A percentile compares a stretch with the other conserved stretches of the same genome.
Conservation (phyloP, 2,113 vertebrate genomes). For the Ptilorrhoa leucosticta region DNA sequence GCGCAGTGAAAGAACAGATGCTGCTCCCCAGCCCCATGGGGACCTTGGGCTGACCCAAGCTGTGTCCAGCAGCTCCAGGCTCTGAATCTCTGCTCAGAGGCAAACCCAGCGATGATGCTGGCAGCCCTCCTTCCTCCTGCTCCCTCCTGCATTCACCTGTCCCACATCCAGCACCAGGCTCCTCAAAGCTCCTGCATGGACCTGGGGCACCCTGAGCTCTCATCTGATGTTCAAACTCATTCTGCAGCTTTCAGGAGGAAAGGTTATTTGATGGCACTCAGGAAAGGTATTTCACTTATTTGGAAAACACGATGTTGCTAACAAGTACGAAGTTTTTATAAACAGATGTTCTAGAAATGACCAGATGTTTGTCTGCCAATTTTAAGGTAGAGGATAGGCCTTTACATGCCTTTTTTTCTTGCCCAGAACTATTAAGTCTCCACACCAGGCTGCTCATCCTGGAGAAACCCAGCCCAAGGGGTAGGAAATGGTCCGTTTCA, state of each 20-base stretch:
- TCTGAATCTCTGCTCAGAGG: not conserved
- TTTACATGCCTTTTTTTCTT: not conserved
- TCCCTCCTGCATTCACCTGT: not conserved
- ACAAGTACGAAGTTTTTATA: not conserved
- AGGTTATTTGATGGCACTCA: not conserved
- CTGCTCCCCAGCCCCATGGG: not conserved
- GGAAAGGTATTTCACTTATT: not conserved
- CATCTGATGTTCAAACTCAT: not conserved
- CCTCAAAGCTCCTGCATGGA: accelerated
- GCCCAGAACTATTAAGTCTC: not conserved
- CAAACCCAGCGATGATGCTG: accelerated
- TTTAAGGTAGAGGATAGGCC: not conserved
- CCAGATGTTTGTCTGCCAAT: not conserved
- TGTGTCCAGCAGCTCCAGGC: not conserved
- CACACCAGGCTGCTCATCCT: not conserved
- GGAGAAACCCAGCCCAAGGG: not conserved
- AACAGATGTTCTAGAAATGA: not conserved
- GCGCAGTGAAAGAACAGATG: not conserved
- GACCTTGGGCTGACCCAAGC: not conserved
- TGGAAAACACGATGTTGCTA: not conserved
- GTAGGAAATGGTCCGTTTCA: accelerated
- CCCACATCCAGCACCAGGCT: not conserved
- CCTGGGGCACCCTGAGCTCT: not conserved
- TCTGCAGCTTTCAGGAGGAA: not conserved
- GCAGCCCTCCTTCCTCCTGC: not conserved